Conservation (phyloP, 2,888 invertebrate genomes). For the Oscheius sp. region DNA sequence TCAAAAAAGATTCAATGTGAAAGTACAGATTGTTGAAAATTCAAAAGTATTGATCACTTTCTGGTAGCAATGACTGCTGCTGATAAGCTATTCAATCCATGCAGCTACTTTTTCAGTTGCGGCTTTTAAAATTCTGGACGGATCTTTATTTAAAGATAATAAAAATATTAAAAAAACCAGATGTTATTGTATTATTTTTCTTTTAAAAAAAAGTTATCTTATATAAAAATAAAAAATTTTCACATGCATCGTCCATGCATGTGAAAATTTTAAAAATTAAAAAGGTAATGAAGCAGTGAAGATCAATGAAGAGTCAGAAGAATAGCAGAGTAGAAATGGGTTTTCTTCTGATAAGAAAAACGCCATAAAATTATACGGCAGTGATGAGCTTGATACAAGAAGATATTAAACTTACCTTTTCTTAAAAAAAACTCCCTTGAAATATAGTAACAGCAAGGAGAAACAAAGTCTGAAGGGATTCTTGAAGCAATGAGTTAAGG, state of each 20-base stretch:
- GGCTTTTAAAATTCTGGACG: too few species aligned
- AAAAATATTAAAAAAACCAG: too few species aligned
- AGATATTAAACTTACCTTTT: neutral
- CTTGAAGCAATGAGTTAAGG: too few species aligned
- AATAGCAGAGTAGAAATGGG: slow-evolving; percentile 27
- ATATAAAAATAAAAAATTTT: too few species aligned
- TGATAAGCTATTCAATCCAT: too few species aligned
- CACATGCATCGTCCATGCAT: too few species aligned
- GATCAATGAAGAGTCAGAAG: slow-evolving; percentile 20
- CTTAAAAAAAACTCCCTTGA: neutral
- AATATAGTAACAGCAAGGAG: neutral
- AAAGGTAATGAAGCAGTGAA: neutral
- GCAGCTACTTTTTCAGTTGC: too few species aligned
- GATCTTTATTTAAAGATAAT: too few species aligned
- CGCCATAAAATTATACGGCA: slow-evolving; percentile 30
- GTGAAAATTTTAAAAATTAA: neutral
- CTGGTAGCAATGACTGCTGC: slow-evolving; percentile 26
- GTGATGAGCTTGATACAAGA: slow-evolving; percentile 15
- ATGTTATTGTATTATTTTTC: too few species aligned
- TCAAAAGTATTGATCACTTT: slow-evolving; percentile 17
- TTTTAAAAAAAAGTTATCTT: too few species aligned
- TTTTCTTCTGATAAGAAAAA: slow-evolving; percentile 30
- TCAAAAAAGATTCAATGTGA: neutral
- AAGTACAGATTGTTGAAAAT: slow-evolving; percentile 15
- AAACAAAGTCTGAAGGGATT: too few species aligned